Percentiles rank a stretch among this genome's conserved stretches.
Conservation (phyloP, 2,113 vertebrate genomes). For the Lophius piscatorius region DNA sequence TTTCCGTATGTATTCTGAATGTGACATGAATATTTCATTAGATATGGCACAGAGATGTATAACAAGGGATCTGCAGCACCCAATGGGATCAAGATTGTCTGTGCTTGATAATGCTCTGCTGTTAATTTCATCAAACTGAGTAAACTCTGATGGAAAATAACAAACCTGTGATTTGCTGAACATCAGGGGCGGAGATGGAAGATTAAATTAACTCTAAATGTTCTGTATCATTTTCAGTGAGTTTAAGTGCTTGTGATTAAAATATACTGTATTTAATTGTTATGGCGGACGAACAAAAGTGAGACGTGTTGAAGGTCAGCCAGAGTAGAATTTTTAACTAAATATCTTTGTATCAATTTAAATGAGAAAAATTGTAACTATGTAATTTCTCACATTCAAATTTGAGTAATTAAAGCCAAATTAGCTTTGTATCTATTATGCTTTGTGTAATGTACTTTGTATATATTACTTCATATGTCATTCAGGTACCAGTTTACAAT, state of each 20-base stretch:
- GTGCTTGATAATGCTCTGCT: conserved; percentile 21
- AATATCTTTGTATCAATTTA: not conserved
- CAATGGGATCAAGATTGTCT: conserved; percentile 10
- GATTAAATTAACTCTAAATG: conserved; percentile 15
- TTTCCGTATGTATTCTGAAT: conserved; percentile 39
- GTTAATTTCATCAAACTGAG: conserved; percentile 19
- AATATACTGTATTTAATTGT: not conserved
- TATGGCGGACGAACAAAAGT: not conserved
- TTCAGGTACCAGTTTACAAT: too few relatives aligned
- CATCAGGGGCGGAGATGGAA: not conserved
- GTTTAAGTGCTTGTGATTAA: not conserved
- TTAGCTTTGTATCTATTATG: too few relatives aligned
- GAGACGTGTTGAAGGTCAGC: not conserved
- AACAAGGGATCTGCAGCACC: conserved; percentile 9
- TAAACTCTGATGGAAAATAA: conserved; percentile 21
- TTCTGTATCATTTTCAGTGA: not conserved
- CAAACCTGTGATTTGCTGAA: conserved; percentile 10
- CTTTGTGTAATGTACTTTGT: too few relatives aligned
- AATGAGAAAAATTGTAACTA: not conserved
- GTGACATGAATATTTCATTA: conserved; percentile 57
- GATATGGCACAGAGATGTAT: conserved; percentile 20
- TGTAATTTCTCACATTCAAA: too few relatives aligned
- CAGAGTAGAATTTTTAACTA: too few relatives aligned
- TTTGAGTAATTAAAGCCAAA: too few relatives aligned
- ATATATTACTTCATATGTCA: too few relatives aligned